Conservation (phyloP, 2,113 vertebrate genomes). For the Grammomys surdaster region DNA sequence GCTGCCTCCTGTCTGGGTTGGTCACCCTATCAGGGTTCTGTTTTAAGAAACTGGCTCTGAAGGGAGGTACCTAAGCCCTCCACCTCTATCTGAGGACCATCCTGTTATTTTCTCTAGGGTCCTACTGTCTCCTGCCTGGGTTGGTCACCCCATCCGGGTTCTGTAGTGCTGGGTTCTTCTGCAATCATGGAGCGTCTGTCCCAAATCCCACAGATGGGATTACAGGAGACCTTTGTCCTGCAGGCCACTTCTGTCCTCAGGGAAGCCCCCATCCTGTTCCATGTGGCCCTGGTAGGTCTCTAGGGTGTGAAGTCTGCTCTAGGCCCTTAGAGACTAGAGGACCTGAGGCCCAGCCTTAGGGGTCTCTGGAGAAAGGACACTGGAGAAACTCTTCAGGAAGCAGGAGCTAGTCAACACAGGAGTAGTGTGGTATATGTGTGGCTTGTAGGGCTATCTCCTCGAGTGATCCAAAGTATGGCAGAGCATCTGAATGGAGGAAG, state of each 20-base stretch:
- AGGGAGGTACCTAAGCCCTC: background rate
- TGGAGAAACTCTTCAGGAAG: background rate
- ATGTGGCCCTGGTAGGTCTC: conserved; percentile 80
- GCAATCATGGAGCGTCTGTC: conserved; percentile 85
- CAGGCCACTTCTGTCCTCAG: conserved; percentile 89
- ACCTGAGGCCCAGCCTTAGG: too few relatives aligned
- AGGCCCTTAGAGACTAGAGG: background rate
- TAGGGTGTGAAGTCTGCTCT: background rate
- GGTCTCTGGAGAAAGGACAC: background rate
- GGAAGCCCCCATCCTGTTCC: conserved; percentile 84
- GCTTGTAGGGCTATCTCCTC: background rate
- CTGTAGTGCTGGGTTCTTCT: conserved; percentile 91
- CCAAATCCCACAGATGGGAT: conserved; percentile 88
- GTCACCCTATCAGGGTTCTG: conserved; percentile 79
- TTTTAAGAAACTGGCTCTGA: background rate
- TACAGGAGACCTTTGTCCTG: conserved; percentile 91
- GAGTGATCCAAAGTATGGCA: too few relatives aligned
- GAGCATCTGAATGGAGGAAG: background rate
- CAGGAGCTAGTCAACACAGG: fast-evolving
- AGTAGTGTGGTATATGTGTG: fast-evolving
- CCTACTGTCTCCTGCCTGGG: conserved; percentile 89
- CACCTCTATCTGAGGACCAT: fast-evolving
- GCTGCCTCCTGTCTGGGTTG: conserved; percentile 90
- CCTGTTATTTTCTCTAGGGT: conserved; percentile 77
- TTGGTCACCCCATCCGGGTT: conserved; percentile 89